A percentile compares a stretch with the other conserved stretches of the same genome.
Evolutionary conservation across 2,888 invertebrate species (phyloP).

Genomic region (Philaethria dido): DNA sequence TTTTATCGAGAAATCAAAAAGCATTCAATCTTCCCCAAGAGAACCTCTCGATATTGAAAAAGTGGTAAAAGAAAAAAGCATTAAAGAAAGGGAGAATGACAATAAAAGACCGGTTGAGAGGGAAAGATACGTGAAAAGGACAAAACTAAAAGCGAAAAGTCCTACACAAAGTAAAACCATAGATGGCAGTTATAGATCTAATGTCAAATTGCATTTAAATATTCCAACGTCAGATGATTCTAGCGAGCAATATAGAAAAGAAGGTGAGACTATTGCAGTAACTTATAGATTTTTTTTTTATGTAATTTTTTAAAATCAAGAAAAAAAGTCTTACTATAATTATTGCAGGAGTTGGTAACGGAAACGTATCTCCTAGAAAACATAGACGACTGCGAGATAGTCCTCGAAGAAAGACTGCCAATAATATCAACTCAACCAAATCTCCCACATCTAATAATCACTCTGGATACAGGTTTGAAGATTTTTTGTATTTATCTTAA

Average conservation of each 20-base stretch:
- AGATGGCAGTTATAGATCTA: constrained; percentile 71
- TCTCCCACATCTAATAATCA: constrained; percentile 79
- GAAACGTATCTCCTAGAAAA: constrained; percentile 84
- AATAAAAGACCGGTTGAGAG: constrained; percentile 71
- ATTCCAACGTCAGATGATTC: constrained; percentile 86
- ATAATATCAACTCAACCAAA: constrained; percentile 79
- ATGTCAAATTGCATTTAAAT: constrained; percentile 81
- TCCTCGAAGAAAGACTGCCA: constrained; percentile 86
- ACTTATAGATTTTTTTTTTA: not conserved
- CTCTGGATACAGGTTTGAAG: constrained; percentile 68
- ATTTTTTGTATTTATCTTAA: not conserved
- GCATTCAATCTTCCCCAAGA: constrained; percentile 72
- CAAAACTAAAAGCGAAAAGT: constrained; percentile 78
- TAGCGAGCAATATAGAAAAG: constrained; percentile 81
- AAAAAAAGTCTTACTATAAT: not conserved
- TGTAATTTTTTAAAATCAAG: not conserved
- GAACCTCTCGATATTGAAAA: constrained; percentile 71
- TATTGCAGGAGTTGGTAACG: constrained; percentile 67
- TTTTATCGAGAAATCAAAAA: constrained; percentile 76
- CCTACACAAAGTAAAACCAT: constrained; percentile 73
- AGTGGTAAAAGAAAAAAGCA: constrained; percentile 67
- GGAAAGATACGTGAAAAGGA: constrained; percentile 77
- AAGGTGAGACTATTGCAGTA: constrained; percentile 54
- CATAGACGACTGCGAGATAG: constrained; percentile 86
- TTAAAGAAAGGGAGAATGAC: constrained; percentile 70